phyloP scores from a whole-genome alignment of 1,140 invertebrate species.

The Diachasmimorpha longicaudata region DNA sequence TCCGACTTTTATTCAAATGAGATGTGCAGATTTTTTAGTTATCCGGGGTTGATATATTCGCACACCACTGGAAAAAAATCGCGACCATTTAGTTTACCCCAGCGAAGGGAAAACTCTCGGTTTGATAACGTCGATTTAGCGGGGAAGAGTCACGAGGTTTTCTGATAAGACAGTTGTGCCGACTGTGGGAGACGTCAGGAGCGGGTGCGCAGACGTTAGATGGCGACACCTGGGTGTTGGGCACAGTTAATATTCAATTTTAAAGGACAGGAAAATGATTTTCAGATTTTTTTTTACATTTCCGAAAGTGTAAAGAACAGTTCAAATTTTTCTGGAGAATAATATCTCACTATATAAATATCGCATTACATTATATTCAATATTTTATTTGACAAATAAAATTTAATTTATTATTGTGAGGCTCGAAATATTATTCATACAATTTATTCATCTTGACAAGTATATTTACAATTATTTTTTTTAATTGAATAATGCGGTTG shows the following conservation, averaged over 20 bases:
- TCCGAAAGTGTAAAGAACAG: too few relatives aligned
- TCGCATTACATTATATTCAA: too few relatives aligned
- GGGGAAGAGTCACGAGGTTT: not conserved
- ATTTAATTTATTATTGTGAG: too few relatives aligned
- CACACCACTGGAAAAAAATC: not conserved
- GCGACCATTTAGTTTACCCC: not conserved
- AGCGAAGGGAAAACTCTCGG: not conserved
- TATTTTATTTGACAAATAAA: too few relatives aligned
- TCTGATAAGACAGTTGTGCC: constrained; percentile 13
- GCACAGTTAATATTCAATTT: not conserved
- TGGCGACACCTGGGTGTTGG: constrained; percentile 12
- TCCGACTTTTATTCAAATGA: not conserved
- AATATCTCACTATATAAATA: too few relatives aligned
- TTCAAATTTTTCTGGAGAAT: too few relatives aligned
- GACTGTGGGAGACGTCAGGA: not conserved
- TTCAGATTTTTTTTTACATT: too few relatives aligned
- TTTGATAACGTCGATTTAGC: constrained; percentile 22
- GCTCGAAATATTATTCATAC: too few relatives aligned
- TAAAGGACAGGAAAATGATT: too few relatives aligned
- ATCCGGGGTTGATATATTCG: constrained; percentile 21
- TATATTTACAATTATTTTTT: too few relatives aligned
- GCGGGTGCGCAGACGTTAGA: not conserved
- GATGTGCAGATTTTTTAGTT: constrained; percentile 15
- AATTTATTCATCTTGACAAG: too few relatives aligned
- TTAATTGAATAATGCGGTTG: too few relatives aligned